A percentile compares a stretch with the other conserved stretches of the same genome.
Conservation (phyloP, 2,888 invertebrate species). For the Polyploca ridens region DNA sequence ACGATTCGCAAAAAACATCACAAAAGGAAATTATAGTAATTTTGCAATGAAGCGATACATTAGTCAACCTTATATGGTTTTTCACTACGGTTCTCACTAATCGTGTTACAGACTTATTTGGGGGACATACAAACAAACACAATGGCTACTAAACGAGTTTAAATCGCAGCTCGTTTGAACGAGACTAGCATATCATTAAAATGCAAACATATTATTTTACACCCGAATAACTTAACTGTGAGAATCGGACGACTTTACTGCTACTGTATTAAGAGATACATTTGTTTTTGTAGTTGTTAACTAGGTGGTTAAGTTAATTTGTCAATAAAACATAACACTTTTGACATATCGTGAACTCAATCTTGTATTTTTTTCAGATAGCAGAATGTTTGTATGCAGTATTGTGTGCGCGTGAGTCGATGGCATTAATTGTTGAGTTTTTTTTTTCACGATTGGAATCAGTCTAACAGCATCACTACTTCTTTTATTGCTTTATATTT, state of each 20-base stretch:
- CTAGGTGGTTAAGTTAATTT: background rate
- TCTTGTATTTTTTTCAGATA: constrained; percentile 14
- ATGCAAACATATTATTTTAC: constrained; percentile 36
- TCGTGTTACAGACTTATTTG: constrained; percentile 55
- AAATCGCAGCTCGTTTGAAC: constrained; percentile 68
- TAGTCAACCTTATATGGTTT: constrained; percentile 1
- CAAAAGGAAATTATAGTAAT: constrained; percentile 27
- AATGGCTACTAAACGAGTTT: constrained; percentile 76
- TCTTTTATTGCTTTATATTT: constrained; percentile 13
- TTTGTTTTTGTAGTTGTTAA: background rate
- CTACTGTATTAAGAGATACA: background rate
- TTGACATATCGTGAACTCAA: constrained; percentile 17
- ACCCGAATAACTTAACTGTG: constrained; percentile 18
- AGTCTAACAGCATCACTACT: background rate
- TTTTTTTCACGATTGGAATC: background rate
- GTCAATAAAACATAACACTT: constrained; percentile 8
- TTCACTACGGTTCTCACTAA: constrained; percentile 47
- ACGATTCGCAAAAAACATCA: constrained; percentile 22
- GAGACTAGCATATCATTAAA: constrained; percentile 74
- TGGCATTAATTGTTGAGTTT: constrained; percentile 1
- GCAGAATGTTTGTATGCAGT: background rate
- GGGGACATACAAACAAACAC: constrained; percentile 52
- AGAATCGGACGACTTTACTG: background rate
- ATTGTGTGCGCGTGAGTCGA: background rate
- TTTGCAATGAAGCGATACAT: constrained; percentile 21